phyloP scores from a whole-genome alignment of 2,113 vertebrate genomes.

The Trematocara marginatum region DNA sequence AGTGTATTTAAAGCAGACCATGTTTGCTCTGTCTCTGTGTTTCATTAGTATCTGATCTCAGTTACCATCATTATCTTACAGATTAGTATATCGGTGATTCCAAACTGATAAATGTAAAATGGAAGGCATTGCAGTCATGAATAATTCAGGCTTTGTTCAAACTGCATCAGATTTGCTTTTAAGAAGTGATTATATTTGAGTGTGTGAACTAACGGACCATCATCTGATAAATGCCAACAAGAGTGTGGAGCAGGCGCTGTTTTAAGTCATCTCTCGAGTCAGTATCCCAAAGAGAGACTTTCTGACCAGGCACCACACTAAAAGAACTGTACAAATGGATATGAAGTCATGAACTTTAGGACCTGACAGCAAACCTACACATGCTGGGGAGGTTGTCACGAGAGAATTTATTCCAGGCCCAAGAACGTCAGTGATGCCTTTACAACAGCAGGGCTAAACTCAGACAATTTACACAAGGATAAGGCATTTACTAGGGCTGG shows the following conservation, averaged over 20 bases:
- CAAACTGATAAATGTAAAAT: not conserved
- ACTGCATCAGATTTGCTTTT: not conserved
- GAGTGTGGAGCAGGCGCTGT: not conserved
- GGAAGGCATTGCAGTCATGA: not conserved
- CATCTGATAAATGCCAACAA: not conserved
- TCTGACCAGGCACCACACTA: not conserved
- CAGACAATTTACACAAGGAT: not conserved
- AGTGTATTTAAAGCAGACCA: not conserved
- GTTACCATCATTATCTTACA: not conserved
- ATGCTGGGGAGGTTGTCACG: not conserved
- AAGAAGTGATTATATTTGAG: not conserved
- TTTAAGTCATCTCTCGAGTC: not conserved
- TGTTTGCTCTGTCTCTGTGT: not conserved
- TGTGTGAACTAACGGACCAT: not conserved
- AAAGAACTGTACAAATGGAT: not conserved
- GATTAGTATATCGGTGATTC: not conserved
- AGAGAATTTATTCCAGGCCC: accelerated
- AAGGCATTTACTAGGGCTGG: not conserved
- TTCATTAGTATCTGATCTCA: not conserved
- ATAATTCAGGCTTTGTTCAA: not conserved
- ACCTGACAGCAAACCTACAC: not conserved
- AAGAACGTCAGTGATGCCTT: accelerated
- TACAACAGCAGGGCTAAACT: not conserved
- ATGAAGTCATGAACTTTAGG: not conserved
- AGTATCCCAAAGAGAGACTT: not conserved